Conservation (phyloP, 2,888 invertebrate species). For the Coelinius sp. region DNA sequence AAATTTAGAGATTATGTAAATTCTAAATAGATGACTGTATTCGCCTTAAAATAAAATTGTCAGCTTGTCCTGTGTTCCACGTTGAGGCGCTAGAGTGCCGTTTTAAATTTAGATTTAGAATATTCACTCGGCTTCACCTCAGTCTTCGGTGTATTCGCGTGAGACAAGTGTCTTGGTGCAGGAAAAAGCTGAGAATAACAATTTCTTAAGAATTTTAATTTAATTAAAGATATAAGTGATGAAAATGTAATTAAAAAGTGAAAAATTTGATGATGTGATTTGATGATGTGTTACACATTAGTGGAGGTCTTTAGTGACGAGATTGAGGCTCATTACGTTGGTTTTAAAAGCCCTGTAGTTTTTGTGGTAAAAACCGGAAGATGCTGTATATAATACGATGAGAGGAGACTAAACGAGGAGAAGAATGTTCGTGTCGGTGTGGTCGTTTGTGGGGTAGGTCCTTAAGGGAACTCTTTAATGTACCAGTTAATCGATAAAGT, state of each 20-base stretch:
- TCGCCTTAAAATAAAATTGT: slow-evolving; percentile 31
- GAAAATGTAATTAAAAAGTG: slow-evolving; percentile 3
- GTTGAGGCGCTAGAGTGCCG: slow-evolving; percentile 33
- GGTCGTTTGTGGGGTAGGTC: slow-evolving; percentile 31
- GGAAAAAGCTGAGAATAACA: background rate
- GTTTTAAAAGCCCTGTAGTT: slow-evolving; percentile 33
- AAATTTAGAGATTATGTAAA: background rate
- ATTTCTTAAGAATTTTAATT: background rate
- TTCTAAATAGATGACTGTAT: slow-evolving; percentile 12
- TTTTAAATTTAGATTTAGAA: slow-evolving; percentile 64
- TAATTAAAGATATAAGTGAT: background rate
- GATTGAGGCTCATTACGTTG: slow-evolving; percentile 13
- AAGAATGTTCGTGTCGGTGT: slow-evolving; percentile 18
- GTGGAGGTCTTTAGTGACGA: slow-evolving; percentile 38
- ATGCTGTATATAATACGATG: background rate
- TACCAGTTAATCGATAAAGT: slow-evolving; percentile 48
- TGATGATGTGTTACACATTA: slow-evolving; percentile 3
- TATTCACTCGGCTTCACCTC: slow-evolving; percentile 39
- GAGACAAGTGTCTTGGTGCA: background rate
- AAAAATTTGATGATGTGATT: background rate
- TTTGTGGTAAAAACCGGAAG: background rate
- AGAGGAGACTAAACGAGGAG: slow-evolving; percentile 18
- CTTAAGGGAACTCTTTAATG: slow-evolving; percentile 45
- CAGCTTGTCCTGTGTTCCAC: slow-evolving; percentile 6
- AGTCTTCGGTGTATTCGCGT: slow-evolving; percentile 24